These are phyloP conservation scores for Catocala nupta DNA, from an alignment of 2,888 invertebrate species.

Conservation along the genomic window DNA sequence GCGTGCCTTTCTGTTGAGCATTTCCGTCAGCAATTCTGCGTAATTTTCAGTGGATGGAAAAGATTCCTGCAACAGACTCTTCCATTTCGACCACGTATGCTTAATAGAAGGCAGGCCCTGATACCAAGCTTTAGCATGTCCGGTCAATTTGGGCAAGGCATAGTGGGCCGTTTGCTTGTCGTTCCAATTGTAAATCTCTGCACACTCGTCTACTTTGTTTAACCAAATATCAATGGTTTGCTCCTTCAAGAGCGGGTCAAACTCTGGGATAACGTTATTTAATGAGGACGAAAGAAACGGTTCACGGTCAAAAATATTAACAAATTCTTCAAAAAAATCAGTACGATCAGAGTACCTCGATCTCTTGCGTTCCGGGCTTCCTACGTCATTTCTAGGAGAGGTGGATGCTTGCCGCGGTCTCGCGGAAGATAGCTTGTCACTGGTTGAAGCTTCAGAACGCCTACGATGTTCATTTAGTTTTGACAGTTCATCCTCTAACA, in stretches of 20 bases:
- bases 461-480: conserved; percentile 2
- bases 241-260: conserved; percentile 11
- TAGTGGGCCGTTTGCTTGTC: conserved; percentile 18
- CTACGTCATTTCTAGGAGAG: no score
- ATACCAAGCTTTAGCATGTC: conserved; percentile 44
- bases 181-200: conserved; percentile 8
- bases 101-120: conserved; percentile 30
- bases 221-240: conserved; percentile 19
- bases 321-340: conserved; percentile 11
- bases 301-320: conserved; percentile 10
- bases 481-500: not conserved
- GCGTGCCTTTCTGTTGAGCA: conserved; percentile 12
- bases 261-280: conserved; percentile 14
- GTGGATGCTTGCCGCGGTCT: no score
- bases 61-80: conserved; percentile 1
- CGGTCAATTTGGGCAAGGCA: conserved; percentile 29
- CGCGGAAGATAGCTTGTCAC: no score
- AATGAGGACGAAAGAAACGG: not conserved
- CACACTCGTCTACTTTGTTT: conserved; percentile 12
- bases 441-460: no score
- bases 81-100: conserved; percentile 12
- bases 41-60: conserved; percentile 2
- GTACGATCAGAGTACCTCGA: no score
- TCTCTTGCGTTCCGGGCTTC: no score
- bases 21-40: conserved; percentile 9